Conservation (phyloP, 2,113 vertebrate genomes). For the Eubucco bourcierii region DNA sequence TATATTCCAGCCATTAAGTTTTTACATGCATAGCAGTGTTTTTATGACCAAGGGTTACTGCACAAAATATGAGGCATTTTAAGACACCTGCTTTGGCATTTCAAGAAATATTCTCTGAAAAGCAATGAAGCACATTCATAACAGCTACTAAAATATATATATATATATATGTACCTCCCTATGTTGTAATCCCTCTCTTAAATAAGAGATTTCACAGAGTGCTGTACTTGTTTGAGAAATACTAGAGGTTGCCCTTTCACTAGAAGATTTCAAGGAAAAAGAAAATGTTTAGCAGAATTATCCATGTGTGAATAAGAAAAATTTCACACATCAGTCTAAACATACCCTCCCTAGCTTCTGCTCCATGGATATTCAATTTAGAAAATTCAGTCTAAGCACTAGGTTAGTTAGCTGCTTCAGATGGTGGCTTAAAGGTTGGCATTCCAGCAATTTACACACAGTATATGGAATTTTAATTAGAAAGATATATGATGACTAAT, state of each 20-base stretch:
- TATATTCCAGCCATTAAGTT: conserved; percentile 66
- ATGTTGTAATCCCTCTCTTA: neutral
- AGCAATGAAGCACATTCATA: neutral
- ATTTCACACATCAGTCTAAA: neutral
- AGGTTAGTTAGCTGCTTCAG: neutral
- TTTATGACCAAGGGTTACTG: conserved; percentile 59
- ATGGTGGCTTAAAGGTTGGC: neutral
- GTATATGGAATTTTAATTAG: neutral
- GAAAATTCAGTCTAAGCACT: neutral
- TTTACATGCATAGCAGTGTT: conserved; percentile 31
- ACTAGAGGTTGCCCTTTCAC: neutral
- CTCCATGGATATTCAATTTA: neutral
- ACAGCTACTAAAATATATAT: conserved; percentile 8
- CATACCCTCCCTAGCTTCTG: neutral
- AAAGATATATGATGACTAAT: neutral
- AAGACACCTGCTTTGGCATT: conserved; percentile 69
- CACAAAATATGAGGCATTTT: conserved; percentile 57
- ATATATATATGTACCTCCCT: neutral
- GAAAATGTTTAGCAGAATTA: neutral
- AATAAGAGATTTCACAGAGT: conserved; percentile 4
- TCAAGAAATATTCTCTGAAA: conserved; percentile 68
- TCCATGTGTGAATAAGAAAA: neutral
- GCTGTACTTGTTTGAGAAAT: neutral
- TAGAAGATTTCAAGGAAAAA: neutral
- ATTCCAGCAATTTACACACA: neutral